phyloP scores from a whole-genome alignment of 2,888 invertebrate species.

The Endomychus coccineus region DNA sequence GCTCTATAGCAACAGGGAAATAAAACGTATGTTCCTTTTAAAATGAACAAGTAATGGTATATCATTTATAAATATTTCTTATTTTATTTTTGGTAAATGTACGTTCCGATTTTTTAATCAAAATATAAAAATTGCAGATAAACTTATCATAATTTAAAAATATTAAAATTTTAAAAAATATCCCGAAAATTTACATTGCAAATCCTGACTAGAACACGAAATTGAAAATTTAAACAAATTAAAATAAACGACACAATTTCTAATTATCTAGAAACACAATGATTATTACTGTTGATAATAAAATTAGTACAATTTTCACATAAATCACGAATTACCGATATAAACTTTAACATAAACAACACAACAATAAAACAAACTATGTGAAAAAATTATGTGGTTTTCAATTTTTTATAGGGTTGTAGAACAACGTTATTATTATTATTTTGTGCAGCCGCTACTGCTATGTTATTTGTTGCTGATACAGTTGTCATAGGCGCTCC shows the following conservation, averaged over 20 bases:
- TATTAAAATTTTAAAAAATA: too few relatives aligned
- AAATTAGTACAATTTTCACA: slow-evolving; percentile 12
- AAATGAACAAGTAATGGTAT: too few relatives aligned
- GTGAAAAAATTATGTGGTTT: slow-evolving; percentile 60
- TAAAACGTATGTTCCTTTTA: too few relatives aligned
- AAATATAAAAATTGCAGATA: too few relatives aligned
- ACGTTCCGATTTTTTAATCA: too few relatives aligned
- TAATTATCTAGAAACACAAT: slow-evolving; percentile 9
- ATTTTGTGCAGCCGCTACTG: slow-evolving; percentile 43
- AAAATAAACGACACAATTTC: slow-evolving; percentile 11
- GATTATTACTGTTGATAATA: slow-evolving; percentile 9
- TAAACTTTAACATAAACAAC: slow-evolving; percentile 16
- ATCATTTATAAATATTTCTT: too few relatives aligned
- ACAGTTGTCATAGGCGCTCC: slow-evolving; percentile 34
- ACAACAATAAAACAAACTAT: slow-evolving; percentile 13
- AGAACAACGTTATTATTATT: slow-evolving; percentile 51
- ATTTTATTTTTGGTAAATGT: too few relatives aligned
- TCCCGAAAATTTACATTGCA: too few relatives aligned
- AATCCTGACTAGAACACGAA: too few relatives aligned
- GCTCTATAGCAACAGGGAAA: too few relatives aligned
- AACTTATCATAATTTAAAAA: too few relatives aligned
- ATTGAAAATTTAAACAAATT: too few relatives aligned
- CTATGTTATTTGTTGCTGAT: slow-evolving; percentile 35
- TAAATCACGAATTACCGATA: slow-evolving; percentile 15
- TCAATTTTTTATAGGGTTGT: slow-evolving; percentile 87